Evolutionary conservation across 2,888 invertebrate species (phyloP).

Genomic region (Cephus runcator): DNA sequence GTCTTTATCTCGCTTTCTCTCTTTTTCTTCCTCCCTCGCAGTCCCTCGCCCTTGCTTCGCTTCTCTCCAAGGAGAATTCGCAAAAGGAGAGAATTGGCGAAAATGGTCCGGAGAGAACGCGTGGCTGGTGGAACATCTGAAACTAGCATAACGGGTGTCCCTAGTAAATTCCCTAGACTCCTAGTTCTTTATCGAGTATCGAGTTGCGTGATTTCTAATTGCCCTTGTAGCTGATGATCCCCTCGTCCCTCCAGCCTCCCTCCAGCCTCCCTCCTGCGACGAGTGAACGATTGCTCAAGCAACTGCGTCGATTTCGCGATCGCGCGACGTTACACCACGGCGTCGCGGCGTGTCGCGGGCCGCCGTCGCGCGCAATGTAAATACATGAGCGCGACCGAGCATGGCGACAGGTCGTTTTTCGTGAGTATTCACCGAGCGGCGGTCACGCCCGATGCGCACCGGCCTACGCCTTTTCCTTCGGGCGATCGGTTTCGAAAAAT

Average conservation of each 20-base stretch:
- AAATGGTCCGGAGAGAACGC: neutral
- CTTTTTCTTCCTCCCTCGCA: neutral
- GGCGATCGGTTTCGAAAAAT: slow-evolving; percentile 48
- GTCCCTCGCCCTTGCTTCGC: slow-evolving; percentile 7
- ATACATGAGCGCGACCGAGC: slow-evolving; percentile 49
- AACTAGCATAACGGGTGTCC: neutral
- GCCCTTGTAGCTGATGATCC: neutral
- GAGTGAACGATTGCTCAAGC: neutral
- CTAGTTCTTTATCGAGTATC: neutral
- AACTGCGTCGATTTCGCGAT: neutral
- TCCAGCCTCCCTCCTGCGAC: neutral
- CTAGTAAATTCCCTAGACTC: neutral
- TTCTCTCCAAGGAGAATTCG: neutral
- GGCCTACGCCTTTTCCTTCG: slow-evolving; percentile 43
- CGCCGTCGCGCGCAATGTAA: slow-evolving; percentile 39
- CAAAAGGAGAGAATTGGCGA: neutral
- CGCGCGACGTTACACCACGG: slow-evolving; percentile 2
- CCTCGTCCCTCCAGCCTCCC: neutral
- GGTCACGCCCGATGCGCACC: slow-evolving; percentile 47
- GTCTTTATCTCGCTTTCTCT: slow-evolving; percentile 6
- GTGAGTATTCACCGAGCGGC: slow-evolving; percentile 45
- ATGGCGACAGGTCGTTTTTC: slow-evolving; percentile 48
- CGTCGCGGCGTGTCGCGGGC: slow-evolving; percentile 13
- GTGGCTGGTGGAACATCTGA: neutral
- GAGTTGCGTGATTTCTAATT: neutral